Evolutionary conservation across 2,888 invertebrate species (phyloP).

Genomic region (Lasioglossum marginatum): DNA sequence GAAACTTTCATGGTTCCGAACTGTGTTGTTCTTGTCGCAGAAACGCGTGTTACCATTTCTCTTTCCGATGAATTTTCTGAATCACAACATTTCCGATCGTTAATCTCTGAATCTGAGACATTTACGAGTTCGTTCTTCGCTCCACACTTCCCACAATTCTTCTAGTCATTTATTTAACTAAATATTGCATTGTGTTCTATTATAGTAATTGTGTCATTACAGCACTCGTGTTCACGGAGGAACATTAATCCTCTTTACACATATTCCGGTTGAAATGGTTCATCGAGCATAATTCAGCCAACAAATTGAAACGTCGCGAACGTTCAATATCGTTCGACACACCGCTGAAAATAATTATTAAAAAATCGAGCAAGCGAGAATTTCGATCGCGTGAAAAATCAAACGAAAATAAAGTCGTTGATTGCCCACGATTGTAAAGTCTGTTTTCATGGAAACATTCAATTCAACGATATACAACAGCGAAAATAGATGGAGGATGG

Average conservation of each 20-base stretch:
- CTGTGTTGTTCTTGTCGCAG: not conserved
- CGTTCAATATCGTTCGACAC: not conserved
- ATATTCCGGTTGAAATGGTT: not conserved
- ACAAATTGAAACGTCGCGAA: not conserved
- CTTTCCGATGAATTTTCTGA: not conserved
- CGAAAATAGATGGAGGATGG: constrained; percentile 75
- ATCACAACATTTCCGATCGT: not conserved
- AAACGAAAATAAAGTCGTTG: not conserved
- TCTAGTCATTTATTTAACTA: not conserved
- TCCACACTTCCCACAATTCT: not conserved
- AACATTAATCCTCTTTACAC: not conserved
- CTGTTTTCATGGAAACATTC: not conserved
- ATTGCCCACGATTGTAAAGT: not conserved
- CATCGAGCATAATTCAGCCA: not conserved
- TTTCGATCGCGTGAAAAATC: not conserved
- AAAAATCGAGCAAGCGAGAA: not conserved
- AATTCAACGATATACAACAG: constrained; percentile 39
- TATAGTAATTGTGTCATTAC: not conserved
- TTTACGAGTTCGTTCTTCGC: not conserved
- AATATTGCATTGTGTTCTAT: not conserved
- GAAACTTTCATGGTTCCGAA: constrained; percentile 37
- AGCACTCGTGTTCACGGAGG: not conserved
- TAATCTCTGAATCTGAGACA: not conserved
- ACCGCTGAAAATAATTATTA: not conserved
- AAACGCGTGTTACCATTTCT: not conserved